These are phyloP conservation scores for Alectura lathami DNA, from an alignment of 2,113 vertebrate genomes.

Conservation along the genomic window DNA sequence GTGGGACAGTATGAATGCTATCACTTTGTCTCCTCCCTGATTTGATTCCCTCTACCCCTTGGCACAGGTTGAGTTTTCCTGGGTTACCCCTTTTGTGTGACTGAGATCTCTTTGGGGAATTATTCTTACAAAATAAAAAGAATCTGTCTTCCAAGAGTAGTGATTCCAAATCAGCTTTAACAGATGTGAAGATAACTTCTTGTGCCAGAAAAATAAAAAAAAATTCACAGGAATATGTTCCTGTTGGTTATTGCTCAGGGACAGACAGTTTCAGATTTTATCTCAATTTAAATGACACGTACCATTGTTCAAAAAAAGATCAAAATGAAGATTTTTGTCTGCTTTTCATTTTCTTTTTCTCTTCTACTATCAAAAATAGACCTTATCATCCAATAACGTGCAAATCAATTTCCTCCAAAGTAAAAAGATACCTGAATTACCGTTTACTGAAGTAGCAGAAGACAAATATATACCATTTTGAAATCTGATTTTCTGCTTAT, in stretches of 20 bases:
- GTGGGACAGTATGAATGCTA: neutral
- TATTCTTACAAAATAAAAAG: constrained; percentile 1
- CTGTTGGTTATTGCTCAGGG: constrained; percentile 44
- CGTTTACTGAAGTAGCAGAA: neutral
- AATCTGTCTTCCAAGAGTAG: constrained; percentile 1
- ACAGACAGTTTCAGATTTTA: neutral
- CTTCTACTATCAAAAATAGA: neutral
- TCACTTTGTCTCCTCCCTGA: neutral
- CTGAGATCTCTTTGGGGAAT: neutral
- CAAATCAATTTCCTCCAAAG: neutral
- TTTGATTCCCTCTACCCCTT: neutral
- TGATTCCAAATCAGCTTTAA: constrained; percentile 25
- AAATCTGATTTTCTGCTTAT: neutral
- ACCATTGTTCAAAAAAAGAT: constrained; percentile 13
- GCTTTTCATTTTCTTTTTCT: neutral
- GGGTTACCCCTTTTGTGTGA: neutral
- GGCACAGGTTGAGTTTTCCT: neutral
- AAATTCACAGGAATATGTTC: constrained; percentile 49
- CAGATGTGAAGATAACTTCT: constrained; percentile 45
- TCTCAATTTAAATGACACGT: neutral
- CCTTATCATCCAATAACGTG: neutral
- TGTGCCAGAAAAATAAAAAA: constrained; percentile 55
- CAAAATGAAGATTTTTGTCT: neutral
- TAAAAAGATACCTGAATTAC: neutral
- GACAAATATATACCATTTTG: neutral